Conservation (phyloP, 2,888 invertebrate species). For the Lasioglossum pauxillum region DNA sequence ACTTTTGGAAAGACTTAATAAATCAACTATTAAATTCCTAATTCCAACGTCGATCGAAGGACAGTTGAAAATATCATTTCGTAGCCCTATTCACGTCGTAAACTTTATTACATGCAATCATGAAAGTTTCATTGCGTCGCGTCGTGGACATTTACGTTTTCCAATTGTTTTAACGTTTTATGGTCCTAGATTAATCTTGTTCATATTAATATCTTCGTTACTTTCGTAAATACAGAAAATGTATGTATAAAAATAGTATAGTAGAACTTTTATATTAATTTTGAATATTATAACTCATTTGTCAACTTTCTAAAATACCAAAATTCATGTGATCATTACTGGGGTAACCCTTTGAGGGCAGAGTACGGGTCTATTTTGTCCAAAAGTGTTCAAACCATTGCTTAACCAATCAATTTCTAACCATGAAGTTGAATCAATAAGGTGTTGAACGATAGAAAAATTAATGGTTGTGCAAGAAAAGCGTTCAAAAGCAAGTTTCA, state of each 20-base stretch:
- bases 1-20: not conserved
- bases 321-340: not conserved
- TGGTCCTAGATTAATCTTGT: not conserved
- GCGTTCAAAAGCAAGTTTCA: too few species aligned
- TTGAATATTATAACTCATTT: not conserved
- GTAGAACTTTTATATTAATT: not conserved
- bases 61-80: not conserved
- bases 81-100: not conserved
- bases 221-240: not conserved
- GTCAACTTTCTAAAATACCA: not conserved
- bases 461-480: too few species aligned
- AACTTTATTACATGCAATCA: not conserved
- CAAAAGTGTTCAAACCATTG: too few species aligned
- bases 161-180: not conserved
- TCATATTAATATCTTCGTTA: not conserved
- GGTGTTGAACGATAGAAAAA: too few species aligned
- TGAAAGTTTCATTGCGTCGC: not conserved
- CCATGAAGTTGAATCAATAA: too few species aligned
- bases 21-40: not conserved
- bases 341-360: too few species aligned
- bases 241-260: too few species aligned
- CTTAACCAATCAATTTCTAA: too few species aligned
- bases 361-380: too few species aligned
- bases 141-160: not conserved
- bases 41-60: not conserved